phyloP scores from a whole-genome alignment of 2,888 invertebrate genomes.

The Elysia crispata region DNA sequence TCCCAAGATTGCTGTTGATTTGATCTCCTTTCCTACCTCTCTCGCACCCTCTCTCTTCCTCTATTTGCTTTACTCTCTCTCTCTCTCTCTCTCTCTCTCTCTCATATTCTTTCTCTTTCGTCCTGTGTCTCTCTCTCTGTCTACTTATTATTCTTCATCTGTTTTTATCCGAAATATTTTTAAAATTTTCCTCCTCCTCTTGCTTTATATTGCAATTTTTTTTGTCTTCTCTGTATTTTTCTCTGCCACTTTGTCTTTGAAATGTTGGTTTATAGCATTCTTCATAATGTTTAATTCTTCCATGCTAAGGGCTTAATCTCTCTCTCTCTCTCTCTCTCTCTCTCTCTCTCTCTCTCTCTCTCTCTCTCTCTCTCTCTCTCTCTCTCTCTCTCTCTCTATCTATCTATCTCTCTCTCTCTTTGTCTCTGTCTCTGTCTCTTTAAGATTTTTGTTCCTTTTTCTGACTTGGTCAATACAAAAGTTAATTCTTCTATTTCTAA shows the following conservation, averaged over 20 bases:
- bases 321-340: slow-evolving; percentile 37
- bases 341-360: slow-evolving; percentile 32
- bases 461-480: background rate
- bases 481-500: too few species aligned
- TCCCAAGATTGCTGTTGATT: background rate
- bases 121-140: background rate
- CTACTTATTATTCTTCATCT: too few species aligned
- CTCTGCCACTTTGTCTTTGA: too few species aligned
- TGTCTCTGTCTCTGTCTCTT: background rate
- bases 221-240: too few species aligned
- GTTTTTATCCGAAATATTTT: too few species aligned
- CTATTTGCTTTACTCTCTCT: slow-evolving; percentile 20
- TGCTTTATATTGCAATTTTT: too few species aligned
- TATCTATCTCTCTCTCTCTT: background rate
- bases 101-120: background rate
- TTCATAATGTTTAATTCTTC: too few species aligned
- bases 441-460: too few species aligned
- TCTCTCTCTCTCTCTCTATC: background rate
- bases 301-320: slow-evolving; percentile 29
- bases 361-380: slow-evolving; percentile 17
- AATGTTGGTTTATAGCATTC: too few species aligned
- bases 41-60: slow-evolving; percentile 33
- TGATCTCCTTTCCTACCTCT: background rate
- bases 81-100: slow-evolving; percentile 17
- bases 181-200: too few species aligned